Percentiles rank a stretch among this genome's conserved stretches.
Conservation (phyloP, 2,113 vertebrate genomes). For the Actenoides hombroni region DNA sequence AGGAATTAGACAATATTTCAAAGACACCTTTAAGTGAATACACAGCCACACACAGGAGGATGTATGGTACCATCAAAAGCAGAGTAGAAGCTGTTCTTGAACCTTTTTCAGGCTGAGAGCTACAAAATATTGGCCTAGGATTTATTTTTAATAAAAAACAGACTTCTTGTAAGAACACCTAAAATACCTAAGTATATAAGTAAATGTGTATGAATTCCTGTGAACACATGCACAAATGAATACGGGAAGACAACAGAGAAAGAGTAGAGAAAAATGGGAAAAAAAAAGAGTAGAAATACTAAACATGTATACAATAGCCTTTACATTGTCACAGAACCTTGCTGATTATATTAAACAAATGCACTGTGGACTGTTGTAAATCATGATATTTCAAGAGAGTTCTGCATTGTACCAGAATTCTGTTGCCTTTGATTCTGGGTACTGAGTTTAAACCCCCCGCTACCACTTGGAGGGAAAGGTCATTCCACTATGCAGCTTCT, state of each 20-base stretch:
- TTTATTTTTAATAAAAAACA: slow-evolving; percentile 6
- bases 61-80: slow-evolving; percentile 38
- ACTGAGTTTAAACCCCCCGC: not conserved
- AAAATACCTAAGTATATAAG: not conserved
- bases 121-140: slow-evolving; percentile 9
- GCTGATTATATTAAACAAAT: not conserved
- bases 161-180: not conserved
- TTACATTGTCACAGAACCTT: accelerated
- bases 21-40: slow-evolving; percentile 60
- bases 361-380: not conserved
- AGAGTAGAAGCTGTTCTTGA: slow-evolving; percentile 41
- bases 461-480: accelerated
- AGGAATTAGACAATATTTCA: slow-evolving; percentile 69
- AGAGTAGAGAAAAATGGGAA: not conserved
- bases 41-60: slow-evolving; percentile 58
- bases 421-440: not conserved
- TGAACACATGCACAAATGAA: not conserved
- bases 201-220: not conserved
- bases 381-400: not conserved
- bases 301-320: accelerated
- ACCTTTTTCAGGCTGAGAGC: slow-evolving; percentile 52
- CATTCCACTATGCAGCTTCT: accelerated
- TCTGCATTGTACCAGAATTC: not conserved
- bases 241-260: not conserved
- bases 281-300: not conserved